Evolutionary conservation across 1,140 invertebrate species (phyloP).

Genomic region (Ectropis grisescens): DNA sequence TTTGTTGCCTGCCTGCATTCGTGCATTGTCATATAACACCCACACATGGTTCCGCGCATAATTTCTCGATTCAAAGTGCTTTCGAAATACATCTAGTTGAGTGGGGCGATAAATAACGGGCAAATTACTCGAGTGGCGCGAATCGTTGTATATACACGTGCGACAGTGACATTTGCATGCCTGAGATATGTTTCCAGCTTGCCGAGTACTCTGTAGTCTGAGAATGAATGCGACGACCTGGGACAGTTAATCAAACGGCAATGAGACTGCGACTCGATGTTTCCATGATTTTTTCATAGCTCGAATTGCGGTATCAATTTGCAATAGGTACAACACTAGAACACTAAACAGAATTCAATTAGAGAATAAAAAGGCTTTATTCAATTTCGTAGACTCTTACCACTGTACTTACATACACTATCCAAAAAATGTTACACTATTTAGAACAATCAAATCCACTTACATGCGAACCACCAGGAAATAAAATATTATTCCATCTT

Average conservation of each 20-base stretch:
- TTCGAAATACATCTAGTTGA: constrained; percentile 46
- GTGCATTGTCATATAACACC: constrained; percentile 54
- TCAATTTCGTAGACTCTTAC: no score
- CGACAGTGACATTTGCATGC: constrained; percentile 45
- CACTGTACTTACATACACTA: no score
- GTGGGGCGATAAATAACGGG: constrained; percentile 51
- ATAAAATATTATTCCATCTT: no score
- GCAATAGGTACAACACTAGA: no score
- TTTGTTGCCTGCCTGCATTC: constrained; percentile 20
- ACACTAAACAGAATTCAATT: no score
- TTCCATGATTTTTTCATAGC: no score
- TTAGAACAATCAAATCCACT: no score
- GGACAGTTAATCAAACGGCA: constrained; percentile 12
- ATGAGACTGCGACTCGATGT: background rate
- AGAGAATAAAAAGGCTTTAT: no score
- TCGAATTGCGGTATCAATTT: no score
- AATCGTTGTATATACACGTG: constrained; percentile 28
- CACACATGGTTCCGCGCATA: constrained; percentile 40
- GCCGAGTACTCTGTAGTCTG: constrained; percentile 24
- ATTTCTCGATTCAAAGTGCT: constrained; percentile 52
- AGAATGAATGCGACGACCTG: constrained; percentile 12
- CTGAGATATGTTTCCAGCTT: constrained; percentile 38
- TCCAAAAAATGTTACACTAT: no score
- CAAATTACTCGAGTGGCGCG: constrained; percentile 47
- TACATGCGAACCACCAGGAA: no score